Base-by-base conservation (phyloP, 2,113 vertebrate genomes). In the Dicaeum eximium region DNA sequence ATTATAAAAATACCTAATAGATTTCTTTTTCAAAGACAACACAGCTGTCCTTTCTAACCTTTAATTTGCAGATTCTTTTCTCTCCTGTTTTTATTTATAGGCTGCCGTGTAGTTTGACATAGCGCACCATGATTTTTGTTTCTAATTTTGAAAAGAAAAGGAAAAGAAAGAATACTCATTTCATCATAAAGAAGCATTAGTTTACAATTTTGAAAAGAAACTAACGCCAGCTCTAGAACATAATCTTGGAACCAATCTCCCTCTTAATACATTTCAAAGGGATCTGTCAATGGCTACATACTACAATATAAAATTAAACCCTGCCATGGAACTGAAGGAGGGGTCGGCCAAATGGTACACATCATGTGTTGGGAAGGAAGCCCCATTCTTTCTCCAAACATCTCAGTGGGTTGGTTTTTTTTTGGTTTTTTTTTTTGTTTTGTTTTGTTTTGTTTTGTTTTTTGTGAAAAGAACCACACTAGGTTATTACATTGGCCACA, bases 1-100 rank as follows among this genome's bases (percentile, higher is more conserved):
- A 97, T 96, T 97, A 96, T 96, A 95, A 96, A 96, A 96, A 96
- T 97, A 95, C 90, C 91, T 96, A 97, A 96, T 97, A 93, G 85
- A 93, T 92, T 95, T 95, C 58, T 96, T 96, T 96, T 96, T 93
- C 92, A 94, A 96, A 96, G 94, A 96, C 93, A 96, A 93, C 87
- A 96, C 89, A 96, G 96, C 95, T 97, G 93, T 88, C 91, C 90
- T 80, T 93, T 92, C 88, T 90, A 95, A 96, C 82, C 86, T 93
- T 96, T 95, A 81, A 96, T 95, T 96, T 93, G 58, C 73, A 94
- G 67, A 95, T 95, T 96, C 95, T 94, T 94, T 93, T 95, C 93
- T 95, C 89, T 92, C 85, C 91, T 95, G 96, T 94, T 91, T 95
- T 96, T 95, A 90, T 96, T 95, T 97, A 95, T 89, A 90, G 73